Evolutionary conservation across 2,888 invertebrate genomes (phyloP).

Genomic region (Deroplatys truncata): DNA sequence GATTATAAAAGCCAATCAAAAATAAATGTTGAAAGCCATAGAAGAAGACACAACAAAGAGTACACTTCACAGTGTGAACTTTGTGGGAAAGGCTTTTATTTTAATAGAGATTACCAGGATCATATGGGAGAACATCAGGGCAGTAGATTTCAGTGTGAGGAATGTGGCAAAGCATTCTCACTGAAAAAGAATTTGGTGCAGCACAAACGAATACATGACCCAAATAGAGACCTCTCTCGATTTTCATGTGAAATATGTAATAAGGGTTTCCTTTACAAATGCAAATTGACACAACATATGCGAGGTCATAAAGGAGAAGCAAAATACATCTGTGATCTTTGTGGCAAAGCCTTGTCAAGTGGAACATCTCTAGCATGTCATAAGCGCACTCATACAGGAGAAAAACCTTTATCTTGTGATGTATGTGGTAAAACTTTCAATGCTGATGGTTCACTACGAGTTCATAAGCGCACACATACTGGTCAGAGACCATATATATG

Average conservation of each 20-base stretch:
- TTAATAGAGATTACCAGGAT: slow-evolving; percentile 17
- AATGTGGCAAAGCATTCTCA: background rate
- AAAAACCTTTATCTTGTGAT: slow-evolving; percentile 23
- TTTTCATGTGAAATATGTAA: background rate
- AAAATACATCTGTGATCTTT: background rate
- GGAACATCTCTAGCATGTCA: background rate
- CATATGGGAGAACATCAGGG: slow-evolving; percentile 10
- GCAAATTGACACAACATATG: background rate
- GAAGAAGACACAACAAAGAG: slow-evolving; percentile 23
- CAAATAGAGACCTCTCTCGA: background rate
- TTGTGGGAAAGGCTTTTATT: slow-evolving; percentile 25
- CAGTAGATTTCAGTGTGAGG: too few species aligned
- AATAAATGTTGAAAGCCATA: slow-evolving; percentile 18
- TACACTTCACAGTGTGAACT: slow-evolving; percentile 18
- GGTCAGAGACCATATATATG: background rate
- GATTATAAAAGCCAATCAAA: slow-evolving; percentile 14
- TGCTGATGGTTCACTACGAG: slow-evolving; percentile 11
- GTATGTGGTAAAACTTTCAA: slow-evolving; percentile 22
- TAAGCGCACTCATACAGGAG: slow-evolving; percentile 18
- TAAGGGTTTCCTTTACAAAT: background rate
- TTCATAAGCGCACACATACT: background rate
- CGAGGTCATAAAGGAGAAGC: background rate
- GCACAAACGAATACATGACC: background rate
- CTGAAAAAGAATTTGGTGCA: background rate
- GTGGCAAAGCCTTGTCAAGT: background rate